Conservation (phyloP, 2,797 vertebrate species). For the Dipus sagitta region DNA sequence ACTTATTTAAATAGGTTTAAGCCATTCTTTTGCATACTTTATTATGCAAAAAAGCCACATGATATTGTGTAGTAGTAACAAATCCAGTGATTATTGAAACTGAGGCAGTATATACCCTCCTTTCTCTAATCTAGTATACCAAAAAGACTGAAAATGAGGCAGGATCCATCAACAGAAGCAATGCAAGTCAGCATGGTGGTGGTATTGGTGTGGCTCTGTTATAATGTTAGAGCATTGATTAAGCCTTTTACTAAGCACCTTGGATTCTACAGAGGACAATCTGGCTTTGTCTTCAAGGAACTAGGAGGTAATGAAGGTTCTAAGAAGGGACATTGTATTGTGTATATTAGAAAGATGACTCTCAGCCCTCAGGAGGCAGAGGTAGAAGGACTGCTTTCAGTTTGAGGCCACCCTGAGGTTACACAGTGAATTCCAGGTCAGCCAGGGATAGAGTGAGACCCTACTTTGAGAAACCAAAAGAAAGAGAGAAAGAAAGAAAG, state of each 20-base stretch:
- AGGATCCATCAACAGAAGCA: neutral
- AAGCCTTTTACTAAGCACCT: neutral
- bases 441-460: no score
- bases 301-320: neutral
- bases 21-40: neutral
- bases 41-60: neutral
- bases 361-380: no score
- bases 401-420: no score
- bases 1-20: neutral
- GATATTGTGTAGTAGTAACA: neutral
- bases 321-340: neutral
- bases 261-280: neutral
- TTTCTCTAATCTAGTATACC: neutral
- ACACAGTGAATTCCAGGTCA: no score
- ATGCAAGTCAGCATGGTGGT: neutral
- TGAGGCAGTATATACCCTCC: neutral
- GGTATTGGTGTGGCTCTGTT: no score
- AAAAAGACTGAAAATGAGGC: neutral
- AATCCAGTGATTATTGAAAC: neutral
- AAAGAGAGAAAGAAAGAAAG: no score
- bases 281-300: neutral
- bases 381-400: no score
- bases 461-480: no score
- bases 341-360: neutral
- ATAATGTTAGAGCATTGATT: neutral